A percentile compares a stretch with the other conserved stretches of the same genome.
Evolutionary conservation across 2,113 vertebrate species (phyloP).

Genomic region (Chloroceryle aenea): DNA sequence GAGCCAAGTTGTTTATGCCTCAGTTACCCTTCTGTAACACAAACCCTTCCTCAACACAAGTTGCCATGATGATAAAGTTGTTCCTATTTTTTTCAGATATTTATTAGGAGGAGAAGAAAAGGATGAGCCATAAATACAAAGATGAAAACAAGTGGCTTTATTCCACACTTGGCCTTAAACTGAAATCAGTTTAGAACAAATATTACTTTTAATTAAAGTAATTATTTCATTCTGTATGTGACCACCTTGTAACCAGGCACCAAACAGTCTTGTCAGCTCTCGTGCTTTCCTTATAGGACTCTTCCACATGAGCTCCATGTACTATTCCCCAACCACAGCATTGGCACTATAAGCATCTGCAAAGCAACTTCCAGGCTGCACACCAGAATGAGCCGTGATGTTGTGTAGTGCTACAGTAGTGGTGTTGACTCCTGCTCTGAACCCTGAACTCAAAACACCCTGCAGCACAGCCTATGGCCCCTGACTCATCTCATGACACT

Average conservation of each 20-base stretch:
- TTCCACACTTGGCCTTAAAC: not conserved
- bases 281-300: not conserved
- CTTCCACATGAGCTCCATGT: not conserved
- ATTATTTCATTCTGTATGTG: not conserved
- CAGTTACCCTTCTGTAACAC: not conserved
- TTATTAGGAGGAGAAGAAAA: not conserved
- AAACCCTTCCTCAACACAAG: not conserved
- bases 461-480: not conserved
- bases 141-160: not conserved
- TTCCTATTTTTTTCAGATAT: not conserved
- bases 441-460: not conserved
- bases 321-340: not conserved
- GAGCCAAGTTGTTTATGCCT: not conserved
- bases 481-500: not conserved
- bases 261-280: not conserved
- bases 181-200: not conserved
- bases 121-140: not conserved
- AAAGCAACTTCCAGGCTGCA: not conserved
- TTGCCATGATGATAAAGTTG: fast-evolving
- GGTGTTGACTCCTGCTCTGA: not conserved
- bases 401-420: not conserved
- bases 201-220: not conserved
- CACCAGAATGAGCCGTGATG: not conserved
- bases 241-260: not conserved
- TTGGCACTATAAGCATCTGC: not conserved